Base-by-base conservation (phyloP, 2,113 vertebrate genomes). In the Terrapene triunguis region DNA sequence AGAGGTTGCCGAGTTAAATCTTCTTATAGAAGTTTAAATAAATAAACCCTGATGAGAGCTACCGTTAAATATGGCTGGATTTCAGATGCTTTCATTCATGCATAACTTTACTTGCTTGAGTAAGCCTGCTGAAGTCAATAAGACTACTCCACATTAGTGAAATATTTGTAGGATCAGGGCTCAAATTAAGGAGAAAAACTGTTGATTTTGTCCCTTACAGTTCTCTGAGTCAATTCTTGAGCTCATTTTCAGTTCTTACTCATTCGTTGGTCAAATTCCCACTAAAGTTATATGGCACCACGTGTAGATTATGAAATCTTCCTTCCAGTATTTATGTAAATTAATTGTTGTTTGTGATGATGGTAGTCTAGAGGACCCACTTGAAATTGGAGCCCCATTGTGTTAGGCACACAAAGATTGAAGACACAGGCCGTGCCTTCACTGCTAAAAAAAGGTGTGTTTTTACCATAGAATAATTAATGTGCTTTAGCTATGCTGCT, bases 281-380 rank as follows among this genome's bases (percentile, higher is more conserved):
- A 3, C 7, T 38, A 25, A 29, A 25, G 25, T 12, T 9, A 2
- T 2, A 7, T 54, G 72, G 14, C 10, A 1, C 5, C 7, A 32
- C 32, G 53, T 6, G 1, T 3, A 35, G 72, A 35, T 65, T 59
- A 35, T 55, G 55, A 35, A 12, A 38, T 38, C 65, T 82, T 54
- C 72, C 80, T 11, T 38, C 1, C 4, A 8, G 10, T 80, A 82
- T 19, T 2, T 35, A 47, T 13, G 14, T 29, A 82, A 53, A 16
- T 86, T 78, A 4, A 1, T 12, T 29, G 3, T 27, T 35, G 4
- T 69, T n/a, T 69, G 35, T 21, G n/a, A 19, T 21, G 35, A n/a
- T 69, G 65, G 65, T 69, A 69, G 8, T 35, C 35, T 69, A n/a
- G 32, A 12, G 6, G 13, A 16, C 29, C 59, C 13, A 12, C 13